These are phyloP conservation scores for Callosobruchus maculatus DNA, from an alignment of 2,888 invertebrate genomes.

Conservation along the genomic window DNA sequence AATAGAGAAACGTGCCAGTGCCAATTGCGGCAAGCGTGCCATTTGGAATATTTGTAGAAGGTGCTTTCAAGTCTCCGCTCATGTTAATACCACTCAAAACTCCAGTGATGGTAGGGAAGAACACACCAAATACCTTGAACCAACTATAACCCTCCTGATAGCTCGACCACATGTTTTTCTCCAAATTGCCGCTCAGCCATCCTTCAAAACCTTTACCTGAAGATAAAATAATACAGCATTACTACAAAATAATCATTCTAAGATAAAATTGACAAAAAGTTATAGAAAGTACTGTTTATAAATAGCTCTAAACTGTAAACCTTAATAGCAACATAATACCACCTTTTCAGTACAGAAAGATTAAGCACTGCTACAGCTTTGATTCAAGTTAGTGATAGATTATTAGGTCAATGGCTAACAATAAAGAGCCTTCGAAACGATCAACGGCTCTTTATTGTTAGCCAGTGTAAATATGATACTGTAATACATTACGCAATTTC, in stretches of 20 bases:
- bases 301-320: no score
- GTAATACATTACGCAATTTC: no score
- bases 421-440: no score
- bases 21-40: conserved; percentile 91
- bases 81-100: conserved; percentile 97
- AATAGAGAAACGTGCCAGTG: conserved; percentile 83
- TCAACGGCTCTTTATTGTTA: no score
- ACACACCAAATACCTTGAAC: conserved; percentile 96
- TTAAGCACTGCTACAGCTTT: no score
- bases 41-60: conserved; percentile 88
- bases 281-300: no score
- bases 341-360: no score
- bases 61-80: conserved; percentile 93
- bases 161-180: conserved; percentile 75
- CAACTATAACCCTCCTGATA: conserved; percentile 81
- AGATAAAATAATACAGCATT: conserved; percentile 23
- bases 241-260: not conserved
- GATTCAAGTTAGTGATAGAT: no score
- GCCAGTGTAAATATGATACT: no score
- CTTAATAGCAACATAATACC: no score
- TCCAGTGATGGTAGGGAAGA: conserved; percentile 96
- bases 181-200: conserved; percentile 76
- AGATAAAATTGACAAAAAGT: not conserved
- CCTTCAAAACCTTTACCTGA: conserved; percentile 80
- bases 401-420: no score